Evolutionary conservation across 2,888 invertebrate genomes (phyloP).

Genomic region (Meganola albula): DNA sequence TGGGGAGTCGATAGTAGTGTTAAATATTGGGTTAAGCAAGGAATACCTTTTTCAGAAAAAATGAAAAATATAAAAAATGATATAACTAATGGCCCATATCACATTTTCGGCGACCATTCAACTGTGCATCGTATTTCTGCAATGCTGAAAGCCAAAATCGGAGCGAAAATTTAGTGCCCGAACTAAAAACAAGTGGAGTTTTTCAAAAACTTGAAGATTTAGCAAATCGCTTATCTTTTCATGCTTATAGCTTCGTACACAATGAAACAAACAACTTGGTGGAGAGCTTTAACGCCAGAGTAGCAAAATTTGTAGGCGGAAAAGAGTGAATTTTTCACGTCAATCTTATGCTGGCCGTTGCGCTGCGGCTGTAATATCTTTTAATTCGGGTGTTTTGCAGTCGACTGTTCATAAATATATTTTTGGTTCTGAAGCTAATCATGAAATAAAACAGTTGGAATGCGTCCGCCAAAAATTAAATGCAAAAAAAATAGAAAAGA

Average conservation of each 20-base stretch:
- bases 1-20: slow-evolving; percentile 1
- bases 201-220: slow-evolving; percentile 1
- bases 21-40: slow-evolving; percentile 1
- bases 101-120: slow-evolving; percentile 8
- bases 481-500: not conserved
- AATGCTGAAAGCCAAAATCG: not conserved
- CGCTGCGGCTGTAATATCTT: not conserved
- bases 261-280: not conserved
- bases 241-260: not conserved
- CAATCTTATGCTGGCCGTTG: not conserved
- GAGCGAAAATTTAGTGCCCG: not conserved
- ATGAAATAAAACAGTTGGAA: slow-evolving; percentile 1
- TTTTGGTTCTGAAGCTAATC: slow-evolving; percentile 1
- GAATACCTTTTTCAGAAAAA: not conserved
- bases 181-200: not conserved
- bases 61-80: not conserved
- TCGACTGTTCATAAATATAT: slow-evolving; percentile 1
- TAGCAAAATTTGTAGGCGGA: slow-evolving; percentile 1
- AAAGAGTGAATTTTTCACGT: slow-evolving; percentile 2
- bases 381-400: slow-evolving; percentile 2
- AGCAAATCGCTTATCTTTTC: not conserved
- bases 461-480: not conserved
- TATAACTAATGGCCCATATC: slow-evolving; percentile 2
- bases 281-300: not conserved
- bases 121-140: slow-evolving; percentile 3